Conservation (phyloP, 2,888 invertebrate species). For the Chydorus sphaericus region DNA sequence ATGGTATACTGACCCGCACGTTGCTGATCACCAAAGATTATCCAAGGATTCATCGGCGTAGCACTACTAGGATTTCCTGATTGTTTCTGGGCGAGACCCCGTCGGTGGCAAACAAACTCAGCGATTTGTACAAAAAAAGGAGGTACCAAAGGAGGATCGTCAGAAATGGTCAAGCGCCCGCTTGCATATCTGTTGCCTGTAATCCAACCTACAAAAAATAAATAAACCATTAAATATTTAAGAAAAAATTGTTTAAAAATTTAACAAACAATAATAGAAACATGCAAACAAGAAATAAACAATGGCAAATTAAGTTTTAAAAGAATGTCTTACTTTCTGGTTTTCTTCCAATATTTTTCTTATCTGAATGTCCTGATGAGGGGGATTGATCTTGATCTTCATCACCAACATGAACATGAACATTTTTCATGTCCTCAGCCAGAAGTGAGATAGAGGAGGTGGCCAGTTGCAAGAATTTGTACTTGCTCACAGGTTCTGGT, state of each 20-base stretch:
- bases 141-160: background rate
- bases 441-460: background rate
- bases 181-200: background rate
- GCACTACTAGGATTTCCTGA: slow-evolving; percentile 22
- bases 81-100: slow-evolving; percentile 29
- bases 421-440: background rate
- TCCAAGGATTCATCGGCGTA: slow-evolving; percentile 58
- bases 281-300: no score
- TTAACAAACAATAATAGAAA: no score
- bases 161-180: background rate
- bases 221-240: background rate
- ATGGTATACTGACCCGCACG: slow-evolving; percentile 51
- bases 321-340: background rate
- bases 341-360: background rate
- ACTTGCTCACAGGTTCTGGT: background rate
- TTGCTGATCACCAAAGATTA: slow-evolving; percentile 73
- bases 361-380: background rate
- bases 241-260: background rate
- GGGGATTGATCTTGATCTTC: no score
- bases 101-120: slow-evolving; percentile 22
- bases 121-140: background rate
- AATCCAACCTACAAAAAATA: background rate
- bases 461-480: background rate
- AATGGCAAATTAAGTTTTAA: no score
- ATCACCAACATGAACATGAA: background rate